These are phyloP conservation scores for Columba livia DNA, from an alignment of 2,113 vertebrate genomes.

Conservation along the genomic window DNA sequence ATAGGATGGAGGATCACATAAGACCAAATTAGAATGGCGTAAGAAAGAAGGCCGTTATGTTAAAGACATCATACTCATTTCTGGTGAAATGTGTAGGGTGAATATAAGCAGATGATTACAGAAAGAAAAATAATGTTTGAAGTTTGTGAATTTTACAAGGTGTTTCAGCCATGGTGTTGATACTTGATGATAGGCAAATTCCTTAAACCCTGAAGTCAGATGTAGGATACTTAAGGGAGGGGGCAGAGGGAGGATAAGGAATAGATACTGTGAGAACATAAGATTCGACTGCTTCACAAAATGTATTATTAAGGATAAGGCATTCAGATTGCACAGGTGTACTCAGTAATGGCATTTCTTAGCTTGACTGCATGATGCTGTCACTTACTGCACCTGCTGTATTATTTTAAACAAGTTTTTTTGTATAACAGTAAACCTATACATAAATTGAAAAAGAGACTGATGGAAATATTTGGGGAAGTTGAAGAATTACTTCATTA, in stretches of 20 bases:
- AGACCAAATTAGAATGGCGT: background rate
- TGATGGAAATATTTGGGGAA: background rate
- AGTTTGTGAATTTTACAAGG: background rate
- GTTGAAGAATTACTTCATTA: background rate
- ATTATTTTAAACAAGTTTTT: background rate
- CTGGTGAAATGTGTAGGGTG: background rate
- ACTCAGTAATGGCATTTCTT: background rate
- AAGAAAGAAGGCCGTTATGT: background rate
- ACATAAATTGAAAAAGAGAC: background rate
- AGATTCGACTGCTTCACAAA: background rate
- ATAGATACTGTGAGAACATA: fast-evolving
- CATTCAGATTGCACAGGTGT: background rate
- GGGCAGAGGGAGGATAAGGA: background rate
- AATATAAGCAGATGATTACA: background rate
- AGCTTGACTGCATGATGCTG: background rate
- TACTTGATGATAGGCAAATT: background rate
- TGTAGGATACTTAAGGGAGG: background rate
- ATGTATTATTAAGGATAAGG: background rate
- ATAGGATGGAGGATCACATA: background rate
- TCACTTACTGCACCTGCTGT: background rate
- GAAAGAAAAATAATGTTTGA: background rate
- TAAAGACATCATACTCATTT: background rate
- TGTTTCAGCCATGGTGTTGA: background rate
- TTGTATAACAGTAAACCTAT: background rate
- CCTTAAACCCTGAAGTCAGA: background rate